phyloP scores from a whole-genome alignment of 2,113 vertebrate species.

The Phycodurus eques region DNA sequence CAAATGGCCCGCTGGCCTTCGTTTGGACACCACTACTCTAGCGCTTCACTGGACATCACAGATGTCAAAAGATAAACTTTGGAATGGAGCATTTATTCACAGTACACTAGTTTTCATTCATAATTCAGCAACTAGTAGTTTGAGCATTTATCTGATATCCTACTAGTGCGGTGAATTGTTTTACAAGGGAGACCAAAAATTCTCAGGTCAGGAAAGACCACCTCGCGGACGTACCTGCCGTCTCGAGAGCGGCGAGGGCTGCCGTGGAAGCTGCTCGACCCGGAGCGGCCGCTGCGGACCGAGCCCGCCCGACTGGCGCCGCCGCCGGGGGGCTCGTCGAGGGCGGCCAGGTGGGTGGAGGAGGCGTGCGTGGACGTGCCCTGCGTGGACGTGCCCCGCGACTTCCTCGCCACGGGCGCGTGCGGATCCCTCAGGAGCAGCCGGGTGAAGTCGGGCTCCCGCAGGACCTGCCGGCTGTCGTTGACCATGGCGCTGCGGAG shows the following conservation, averaged over 20 bases:
- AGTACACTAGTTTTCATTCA: too few species aligned
- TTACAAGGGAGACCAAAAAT: too few species aligned
- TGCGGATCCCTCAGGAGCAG: conserved; percentile 90
- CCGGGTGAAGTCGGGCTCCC: conserved; percentile 93
- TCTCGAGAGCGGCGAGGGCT: conserved; percentile 88
- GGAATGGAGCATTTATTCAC: too few species aligned
- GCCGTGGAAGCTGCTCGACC: conserved; percentile 93
- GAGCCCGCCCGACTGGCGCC: conserved; percentile 86
- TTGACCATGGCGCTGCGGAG: conserved; percentile 76
- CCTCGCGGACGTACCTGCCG: conserved; percentile 76
- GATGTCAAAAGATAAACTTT: too few species aligned
- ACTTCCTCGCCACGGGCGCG: conserved; percentile 87
- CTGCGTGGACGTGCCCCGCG: conserved; percentile 93
- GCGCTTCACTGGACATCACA: too few species aligned
- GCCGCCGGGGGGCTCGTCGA: conserved; percentile 85
- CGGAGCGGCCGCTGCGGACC: conserved; percentile 86
- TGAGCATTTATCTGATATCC: too few species aligned
- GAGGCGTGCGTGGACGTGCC: conserved; percentile 96
- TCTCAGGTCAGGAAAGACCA: not conserved
- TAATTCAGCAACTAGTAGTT: too few species aligned
- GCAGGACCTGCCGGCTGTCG: conserved; percentile 89
- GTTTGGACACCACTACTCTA: too few species aligned
- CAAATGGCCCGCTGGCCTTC: too few species aligned
- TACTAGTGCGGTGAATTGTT: too few species aligned
- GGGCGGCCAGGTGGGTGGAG: conserved; percentile 90